These are phyloP conservation scores for Trogon melanurus DNA, from an alignment of 2,113 vertebrate genomes.

Conservation along the genomic window DNA sequence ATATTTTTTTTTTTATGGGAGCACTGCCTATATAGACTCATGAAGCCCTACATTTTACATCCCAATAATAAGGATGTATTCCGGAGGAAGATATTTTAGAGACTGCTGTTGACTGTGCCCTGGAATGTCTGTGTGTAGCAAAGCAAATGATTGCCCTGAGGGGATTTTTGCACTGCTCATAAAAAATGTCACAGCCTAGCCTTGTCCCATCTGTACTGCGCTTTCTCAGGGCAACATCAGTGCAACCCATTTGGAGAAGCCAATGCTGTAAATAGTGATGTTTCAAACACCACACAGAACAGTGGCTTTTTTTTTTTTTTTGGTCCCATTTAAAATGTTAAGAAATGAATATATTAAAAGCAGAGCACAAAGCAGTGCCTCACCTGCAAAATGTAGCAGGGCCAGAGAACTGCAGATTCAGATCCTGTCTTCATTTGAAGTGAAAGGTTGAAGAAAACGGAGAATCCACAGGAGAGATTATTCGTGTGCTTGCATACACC, in stretches of 20 bases:
- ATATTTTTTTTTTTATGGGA: neutral
- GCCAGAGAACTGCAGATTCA: neutral
- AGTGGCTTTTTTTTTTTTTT: neutral
- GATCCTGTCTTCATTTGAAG: neutral
- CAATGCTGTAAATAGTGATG: conserved; percentile 26
- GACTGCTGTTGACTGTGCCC: conserved; percentile 43
- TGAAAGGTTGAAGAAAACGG: neutral
- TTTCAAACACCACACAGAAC: conserved; percentile 4
- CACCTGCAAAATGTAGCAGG: neutral
- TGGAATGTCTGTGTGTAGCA: conserved; percentile 65
- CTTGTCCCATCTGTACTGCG: conserved; percentile 58
- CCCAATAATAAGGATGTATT: neutral
- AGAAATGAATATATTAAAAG: conserved; percentile 26
- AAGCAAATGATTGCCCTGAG: conserved; percentile 69
- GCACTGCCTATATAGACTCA: neutral
- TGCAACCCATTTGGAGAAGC: conserved; percentile 34
- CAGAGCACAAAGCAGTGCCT: neutral
- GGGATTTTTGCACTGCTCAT: conserved; percentile 74
- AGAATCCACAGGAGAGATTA: neutral
- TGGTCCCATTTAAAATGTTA: conserved; percentile 9
- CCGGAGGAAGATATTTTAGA: conserved; percentile 31
- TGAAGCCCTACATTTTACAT: neutral
- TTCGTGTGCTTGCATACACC: neutral
- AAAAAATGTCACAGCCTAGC: conserved; percentile 64
- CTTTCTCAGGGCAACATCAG: conserved; percentile 50